Evolutionary conservation across 1,140 invertebrate genomes (phyloP).

Genomic region (Neoseiulus cucumeris): DNA sequence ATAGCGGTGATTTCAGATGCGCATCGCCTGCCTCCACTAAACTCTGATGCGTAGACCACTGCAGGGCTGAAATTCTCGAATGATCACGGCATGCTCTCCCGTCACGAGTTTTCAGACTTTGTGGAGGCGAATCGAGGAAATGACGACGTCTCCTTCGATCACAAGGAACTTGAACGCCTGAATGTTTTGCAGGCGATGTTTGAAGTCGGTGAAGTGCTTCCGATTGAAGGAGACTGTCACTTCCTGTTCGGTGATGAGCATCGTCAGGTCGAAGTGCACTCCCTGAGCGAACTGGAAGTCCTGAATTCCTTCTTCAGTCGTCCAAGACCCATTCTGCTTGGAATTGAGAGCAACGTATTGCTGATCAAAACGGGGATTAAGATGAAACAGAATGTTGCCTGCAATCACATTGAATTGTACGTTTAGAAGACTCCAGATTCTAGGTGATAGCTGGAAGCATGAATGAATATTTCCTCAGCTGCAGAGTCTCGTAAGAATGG

Average conservation of each 20-base stretch:
- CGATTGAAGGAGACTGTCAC: conserved; percentile 9
- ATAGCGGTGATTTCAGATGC: no score
- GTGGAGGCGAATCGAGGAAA: conserved; percentile 9
- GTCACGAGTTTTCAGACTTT: not conserved
- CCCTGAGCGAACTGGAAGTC: conserved; percentile 8
- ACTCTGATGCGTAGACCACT: no score
- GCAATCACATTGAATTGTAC: no score
- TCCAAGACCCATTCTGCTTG: conserved; percentile 4
- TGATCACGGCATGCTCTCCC: no score
- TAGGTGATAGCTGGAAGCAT: not conserved
- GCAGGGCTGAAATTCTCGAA: no score
- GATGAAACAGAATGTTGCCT: conserved; percentile 3
- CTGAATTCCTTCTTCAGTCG: conserved; percentile 4
- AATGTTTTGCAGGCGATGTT: not conserved
- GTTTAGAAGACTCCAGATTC: not conserved
- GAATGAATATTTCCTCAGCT: not conserved
- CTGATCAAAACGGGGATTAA: conserved; percentile 3
- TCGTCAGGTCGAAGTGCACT: conserved; percentile 1
- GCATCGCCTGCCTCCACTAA: no score
- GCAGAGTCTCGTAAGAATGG: no score
- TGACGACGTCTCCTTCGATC: conserved; percentile 6
- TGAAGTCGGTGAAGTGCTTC: conserved; percentile 8
- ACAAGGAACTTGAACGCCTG: conserved; percentile 4
- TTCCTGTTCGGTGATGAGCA: conserved; percentile 10
- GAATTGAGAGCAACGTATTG: conserved; percentile 3